Evolutionary conservation across 2,797 vertebrate genomes (phyloP), one percentile per base, ranked within the genome.

Genomic region (Taenioides sp.): DNA sequence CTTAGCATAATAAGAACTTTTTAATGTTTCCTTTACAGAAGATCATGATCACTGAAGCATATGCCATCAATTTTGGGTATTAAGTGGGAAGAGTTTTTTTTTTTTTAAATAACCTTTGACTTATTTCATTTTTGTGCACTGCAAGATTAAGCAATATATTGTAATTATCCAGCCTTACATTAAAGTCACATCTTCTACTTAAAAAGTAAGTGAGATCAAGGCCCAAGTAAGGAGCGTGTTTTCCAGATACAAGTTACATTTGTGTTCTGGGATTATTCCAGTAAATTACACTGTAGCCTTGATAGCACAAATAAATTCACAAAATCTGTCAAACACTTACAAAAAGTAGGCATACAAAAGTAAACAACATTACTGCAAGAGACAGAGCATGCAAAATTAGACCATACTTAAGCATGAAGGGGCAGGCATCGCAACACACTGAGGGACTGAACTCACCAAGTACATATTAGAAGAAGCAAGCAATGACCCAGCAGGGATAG

Each of bases 381-480:
- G 75, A 80, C 74, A 70, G 65, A 80, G 63, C 91, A 90, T 91
- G 89, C 91, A 62, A 34, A 37, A 62, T 65, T 49, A 50, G 4
- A 68, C 58, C 7, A 60, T 40, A 49, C 14, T 74, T 52, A 74
- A 77, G 67, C 59, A 81, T 0, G 16, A 61, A 73, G 50, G 68
- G 68, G 76, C 47, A 58, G 25, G 55, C 47, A 89, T 89, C 72
- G 86, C 79, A 75, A 85, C 80, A 75, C 84, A 80, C 76, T 74
- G 83, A 66, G 50, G 75, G 73, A 77, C 76, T 81, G 67, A 95
- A 98, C 97, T 98, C 97, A 99, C 97, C 97, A 96, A 95, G 93
- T 91, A 95, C 92, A 96, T 93, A 94, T 96, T 95, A 94, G 96
- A 93, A 95, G 95, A 93, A 96, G 95, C 94, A 96, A 96, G 95